phyloP scores from a whole-genome alignment of 2,797 vertebrate genomes.

The Anabacerthia variegaticeps region DNA sequence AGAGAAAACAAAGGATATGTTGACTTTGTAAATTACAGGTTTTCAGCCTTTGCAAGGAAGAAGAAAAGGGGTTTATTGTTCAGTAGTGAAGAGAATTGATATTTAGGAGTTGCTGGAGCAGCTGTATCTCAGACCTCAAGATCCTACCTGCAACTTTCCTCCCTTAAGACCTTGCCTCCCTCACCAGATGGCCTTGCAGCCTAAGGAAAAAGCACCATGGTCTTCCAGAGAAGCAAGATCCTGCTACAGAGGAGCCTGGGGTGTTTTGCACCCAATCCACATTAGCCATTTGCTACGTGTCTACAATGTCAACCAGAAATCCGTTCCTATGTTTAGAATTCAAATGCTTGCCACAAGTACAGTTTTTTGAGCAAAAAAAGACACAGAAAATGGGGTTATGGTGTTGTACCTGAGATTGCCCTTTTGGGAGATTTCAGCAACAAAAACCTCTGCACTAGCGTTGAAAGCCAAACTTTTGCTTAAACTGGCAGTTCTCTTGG shows the following conservation, averaged over 20 bases:
- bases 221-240: not conserved
- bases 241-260: not conserved
- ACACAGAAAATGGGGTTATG: not conserved
- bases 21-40: not conserved
- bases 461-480: not conserved
- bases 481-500: not conserved
- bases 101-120: not conserved
- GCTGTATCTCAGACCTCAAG: not conserved
- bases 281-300: not conserved
- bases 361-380: not conserved
- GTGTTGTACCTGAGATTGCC: not conserved
- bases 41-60: not conserved
- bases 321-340: not conserved
- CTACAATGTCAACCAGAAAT: not conserved
- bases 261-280: not conserved
- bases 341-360: not conserved
- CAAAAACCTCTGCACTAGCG: not conserved
- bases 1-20: not conserved
- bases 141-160: not conserved
- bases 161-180: not conserved
- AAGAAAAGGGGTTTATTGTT: rapidly evolving
- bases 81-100: not conserved
- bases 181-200: not conserved
- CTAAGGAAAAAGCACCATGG: not conserved
- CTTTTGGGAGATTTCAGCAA: not conserved